A percentile compares a stretch with the other conserved stretches of the same genome.
Evolutionary conservation across 2,797 vertebrate species (phyloP).

Genomic region (Etheostoma perlongum): DNA sequence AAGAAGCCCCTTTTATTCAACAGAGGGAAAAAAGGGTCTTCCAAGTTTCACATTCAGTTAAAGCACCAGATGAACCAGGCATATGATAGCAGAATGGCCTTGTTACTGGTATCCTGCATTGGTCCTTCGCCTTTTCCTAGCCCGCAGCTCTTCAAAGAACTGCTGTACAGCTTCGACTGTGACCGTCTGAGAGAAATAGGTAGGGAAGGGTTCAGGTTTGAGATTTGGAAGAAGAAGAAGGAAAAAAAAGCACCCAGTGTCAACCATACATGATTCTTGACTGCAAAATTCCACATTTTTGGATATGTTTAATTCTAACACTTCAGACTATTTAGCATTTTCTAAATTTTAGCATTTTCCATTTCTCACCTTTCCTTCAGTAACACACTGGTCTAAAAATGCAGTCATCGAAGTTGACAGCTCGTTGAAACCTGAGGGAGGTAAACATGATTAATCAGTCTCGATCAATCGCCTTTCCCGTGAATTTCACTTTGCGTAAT

Average conservation of each 20-base stretch:
- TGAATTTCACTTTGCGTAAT: conserved; percentile 22
- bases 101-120: conserved; percentile 60
- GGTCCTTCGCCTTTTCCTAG: conserved; percentile 68
- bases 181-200: conserved; percentile 64
- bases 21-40: not conserved
- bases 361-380: conserved; percentile 92
- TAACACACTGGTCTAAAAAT: conserved; percentile 90
- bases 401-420: conserved; percentile 89
- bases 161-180: conserved; percentile 75
- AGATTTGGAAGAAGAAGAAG: not conserved
- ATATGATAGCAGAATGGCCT: conserved; percentile 12
- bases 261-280: not conserved
- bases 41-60: conserved; percentile 25
- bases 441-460: conserved; percentile 28
- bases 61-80: conserved; percentile 33
- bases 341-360: not conserved
- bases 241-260: not conserved
- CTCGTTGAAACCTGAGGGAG: conserved; percentile 90
- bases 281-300: not conserved
- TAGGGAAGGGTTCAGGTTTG: conserved; percentile 16
- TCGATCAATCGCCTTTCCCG: conserved; percentile 11
- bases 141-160: conserved; percentile 77
- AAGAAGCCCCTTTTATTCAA: conserved; percentile 48
- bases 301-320: not conserved
- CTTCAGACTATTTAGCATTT: not conserved